These are phyloP conservation scores for Formica exsecta DNA, from an alignment of 1,140 invertebrate species.

Conservation along the genomic window DNA sequence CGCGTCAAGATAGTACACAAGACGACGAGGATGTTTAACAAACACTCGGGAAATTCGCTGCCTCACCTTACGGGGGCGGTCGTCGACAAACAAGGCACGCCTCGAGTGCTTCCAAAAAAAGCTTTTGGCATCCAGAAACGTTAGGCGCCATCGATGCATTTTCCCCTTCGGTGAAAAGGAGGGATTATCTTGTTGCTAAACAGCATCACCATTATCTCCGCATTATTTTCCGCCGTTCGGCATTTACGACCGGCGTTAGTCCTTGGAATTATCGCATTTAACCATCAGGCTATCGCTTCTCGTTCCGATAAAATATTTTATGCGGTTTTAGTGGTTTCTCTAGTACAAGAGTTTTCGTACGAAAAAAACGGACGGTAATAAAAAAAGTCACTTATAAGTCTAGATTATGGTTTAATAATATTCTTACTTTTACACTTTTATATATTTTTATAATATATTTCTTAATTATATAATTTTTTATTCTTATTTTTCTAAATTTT, in stretches of 20 bases:
- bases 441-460: background rate
- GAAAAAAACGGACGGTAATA: background rate
- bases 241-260: slow-evolving; percentile 31
- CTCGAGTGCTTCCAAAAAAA: slow-evolving; percentile 75
- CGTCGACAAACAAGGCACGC: slow-evolving; percentile 72
- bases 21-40: slow-evolving; percentile 75
- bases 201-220: slow-evolving; percentile 45
- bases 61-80: slow-evolving; percentile 71
- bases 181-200: slow-evolving; percentile 56
- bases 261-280: slow-evolving; percentile 31
- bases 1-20: slow-evolving; percentile 46
- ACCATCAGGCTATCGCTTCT: slow-evolving; percentile 14
- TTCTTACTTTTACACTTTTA: background rate
- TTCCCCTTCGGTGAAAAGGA: background rate
- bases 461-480: background rate
- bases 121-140: slow-evolving; percentile 28
- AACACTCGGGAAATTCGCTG: slow-evolving; percentile 78
- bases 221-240: slow-evolving; percentile 17
- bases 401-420: background rate
- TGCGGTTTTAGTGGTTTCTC: background rate
- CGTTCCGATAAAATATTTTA: background rate
- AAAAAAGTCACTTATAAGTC: background rate
- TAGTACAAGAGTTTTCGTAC: background rate
- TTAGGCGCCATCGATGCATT: slow-evolving; percentile 58
- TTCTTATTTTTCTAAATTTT: background rate